A percentile compares a stretch with the other conserved stretches of the same genome.
These are phyloP conservation scores for Larimichthys crocea DNA, from an alignment of 2,113 vertebrate genomes.

Conservation along the genomic window DNA sequence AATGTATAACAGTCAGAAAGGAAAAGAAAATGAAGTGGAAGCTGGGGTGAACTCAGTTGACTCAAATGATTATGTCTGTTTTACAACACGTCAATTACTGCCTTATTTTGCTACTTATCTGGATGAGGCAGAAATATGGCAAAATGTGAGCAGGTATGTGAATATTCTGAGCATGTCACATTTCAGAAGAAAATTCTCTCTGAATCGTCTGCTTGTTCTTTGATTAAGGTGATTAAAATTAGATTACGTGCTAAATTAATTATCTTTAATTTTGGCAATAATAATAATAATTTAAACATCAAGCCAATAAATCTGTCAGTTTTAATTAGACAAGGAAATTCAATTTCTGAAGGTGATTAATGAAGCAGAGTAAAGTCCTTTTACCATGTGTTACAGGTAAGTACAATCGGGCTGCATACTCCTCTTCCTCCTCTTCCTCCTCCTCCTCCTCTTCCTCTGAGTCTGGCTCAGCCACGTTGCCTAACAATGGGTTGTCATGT, in stretches of 20 bases:
- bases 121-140: not conserved
- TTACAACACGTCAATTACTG: not conserved
- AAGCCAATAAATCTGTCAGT: not conserved
- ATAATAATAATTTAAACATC: too few relatives aligned
- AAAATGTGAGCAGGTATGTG: constrained; percentile 9
- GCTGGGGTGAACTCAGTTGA: not conserved
- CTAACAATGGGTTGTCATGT: constrained; percentile 72
- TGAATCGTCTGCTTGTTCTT: too few relatives aligned
- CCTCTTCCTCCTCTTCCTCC: constrained; percentile 62
- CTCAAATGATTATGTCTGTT: not conserved
- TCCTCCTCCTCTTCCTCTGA: constrained; percentile 68
- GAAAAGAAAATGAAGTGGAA: constrained; percentile 1
- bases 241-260: too few relatives aligned
- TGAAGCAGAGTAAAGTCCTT: constrained; percentile 24
- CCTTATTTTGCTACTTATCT: not conserved
- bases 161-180: not conserved
- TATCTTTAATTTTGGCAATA: too few relatives aligned
- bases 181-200: not conserved
- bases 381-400: constrained; percentile 77
- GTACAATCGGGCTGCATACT: constrained; percentile 73
- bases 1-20: not conserved
- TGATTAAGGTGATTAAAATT: too few relatives aligned
- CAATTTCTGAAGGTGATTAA: constrained; percentile 1
- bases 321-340: not conserved
- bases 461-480: constrained; percentile 55